A percentile compares a stretch with the other conserved stretches of the same genome.
These are phyloP conservation scores for Bibio marci DNA, from an alignment of 2,888 invertebrate species.

Conservation along the genomic window DNA sequence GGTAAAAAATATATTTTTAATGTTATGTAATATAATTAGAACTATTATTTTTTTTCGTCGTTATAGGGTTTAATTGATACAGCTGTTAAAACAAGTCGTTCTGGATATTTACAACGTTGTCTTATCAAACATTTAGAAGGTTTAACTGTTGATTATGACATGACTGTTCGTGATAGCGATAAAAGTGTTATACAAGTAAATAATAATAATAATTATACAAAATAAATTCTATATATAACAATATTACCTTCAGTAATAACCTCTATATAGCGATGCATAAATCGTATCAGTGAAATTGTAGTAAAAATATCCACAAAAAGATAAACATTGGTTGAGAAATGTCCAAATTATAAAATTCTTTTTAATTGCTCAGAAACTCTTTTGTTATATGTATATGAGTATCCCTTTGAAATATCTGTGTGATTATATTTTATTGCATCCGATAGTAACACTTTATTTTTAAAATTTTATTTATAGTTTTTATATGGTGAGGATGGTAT, in stretches of 20 bases:
- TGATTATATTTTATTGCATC: too few relatives aligned
- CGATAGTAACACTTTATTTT: too few relatives aligned
- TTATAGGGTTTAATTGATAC: conserved; percentile 89
- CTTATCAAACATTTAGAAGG: conserved; percentile 97
- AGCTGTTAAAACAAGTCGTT: conserved; percentile 96
- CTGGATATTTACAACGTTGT: conserved; percentile 94
- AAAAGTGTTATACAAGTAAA: conserved; percentile 70
- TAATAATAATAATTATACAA: neutral
- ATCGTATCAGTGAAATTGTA: too few relatives aligned
- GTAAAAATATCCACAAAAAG: too few relatives aligned
- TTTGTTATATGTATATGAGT: too few relatives aligned
- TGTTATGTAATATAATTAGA: conserved; percentile 3
- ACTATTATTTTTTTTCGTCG: conserved; percentile 6
- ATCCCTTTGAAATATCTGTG: too few relatives aligned
- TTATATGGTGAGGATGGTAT: conserved; percentile 87
- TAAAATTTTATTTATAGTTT: conserved; percentile 35
- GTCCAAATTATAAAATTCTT: too few relatives aligned
- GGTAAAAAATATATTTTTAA: conserved; percentile 30
- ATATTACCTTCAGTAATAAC: neutral
- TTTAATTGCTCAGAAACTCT: too few relatives aligned
- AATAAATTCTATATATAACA: neutral
- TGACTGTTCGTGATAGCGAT: conserved; percentile 91
- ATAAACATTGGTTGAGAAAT: too few relatives aligned
- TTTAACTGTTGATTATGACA: conserved; percentile 78
- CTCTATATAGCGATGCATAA: neutral